phyloP scores from a whole-genome alignment of 1,140 invertebrate genomes.

The Leptinotarsa texana region DNA sequence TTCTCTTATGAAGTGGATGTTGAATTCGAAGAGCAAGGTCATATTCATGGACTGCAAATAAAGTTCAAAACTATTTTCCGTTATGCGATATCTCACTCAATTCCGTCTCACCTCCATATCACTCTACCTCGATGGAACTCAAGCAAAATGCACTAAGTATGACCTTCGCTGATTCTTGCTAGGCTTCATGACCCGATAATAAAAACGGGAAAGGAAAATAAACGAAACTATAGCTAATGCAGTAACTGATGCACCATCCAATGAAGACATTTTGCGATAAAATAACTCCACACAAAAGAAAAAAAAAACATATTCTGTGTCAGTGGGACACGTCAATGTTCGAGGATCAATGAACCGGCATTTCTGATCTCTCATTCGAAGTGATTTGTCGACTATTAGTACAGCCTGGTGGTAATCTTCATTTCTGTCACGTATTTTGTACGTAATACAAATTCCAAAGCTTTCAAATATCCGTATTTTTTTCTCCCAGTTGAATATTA shows the following conservation, averaged over 20 bases:
- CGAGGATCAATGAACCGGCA: background rate
- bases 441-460: too few species aligned
- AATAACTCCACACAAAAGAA: background rate
- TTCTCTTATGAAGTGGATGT: too few species aligned
- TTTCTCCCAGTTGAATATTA: background rate
- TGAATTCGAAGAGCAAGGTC: too few species aligned
- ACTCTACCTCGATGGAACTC: background rate
- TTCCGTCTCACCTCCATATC: background rate
- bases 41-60: too few species aligned
- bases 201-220: background rate
- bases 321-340: background rate
- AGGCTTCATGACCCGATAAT: background rate
- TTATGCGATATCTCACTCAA: too few species aligned
- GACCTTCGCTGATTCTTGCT: background rate
- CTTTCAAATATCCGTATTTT: background rate
- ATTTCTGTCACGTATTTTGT: too few species aligned
- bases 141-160: background rate
- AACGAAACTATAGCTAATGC: background rate
- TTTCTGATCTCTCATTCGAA: background rate
- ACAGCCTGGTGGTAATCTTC: too few species aligned
- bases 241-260: background rate
- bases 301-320: background rate
- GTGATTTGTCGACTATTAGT: too few species aligned
- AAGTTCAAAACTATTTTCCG: too few species aligned
- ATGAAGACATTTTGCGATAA: background rate